Conservation (phyloP, 2,888 invertebrate genomes). For the Papilio elwesi region DNA sequence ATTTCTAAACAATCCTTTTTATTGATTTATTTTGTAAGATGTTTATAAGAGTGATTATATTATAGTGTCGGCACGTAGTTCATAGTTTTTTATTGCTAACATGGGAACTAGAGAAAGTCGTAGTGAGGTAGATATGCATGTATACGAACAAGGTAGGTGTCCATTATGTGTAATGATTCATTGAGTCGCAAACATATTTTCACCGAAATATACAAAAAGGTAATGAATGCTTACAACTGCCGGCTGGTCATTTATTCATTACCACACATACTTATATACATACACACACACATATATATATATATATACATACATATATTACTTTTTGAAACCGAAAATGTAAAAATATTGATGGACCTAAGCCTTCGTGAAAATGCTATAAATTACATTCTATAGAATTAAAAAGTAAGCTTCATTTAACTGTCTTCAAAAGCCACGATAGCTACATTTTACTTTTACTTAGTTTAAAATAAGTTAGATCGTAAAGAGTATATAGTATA, state of each 20-base stretch:
- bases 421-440: too few relatives aligned
- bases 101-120: conserved; percentile 13
- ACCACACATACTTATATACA: too few relatives aligned
- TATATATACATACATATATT: too few relatives aligned
- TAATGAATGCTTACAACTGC: conserved; percentile 10
- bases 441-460: not conserved
- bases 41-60: not conserved
- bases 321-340: not conserved
- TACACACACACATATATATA: too few relatives aligned
- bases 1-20: not conserved
- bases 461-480: not conserved
- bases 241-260: conserved; percentile 4
- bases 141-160: conserved; percentile 14
- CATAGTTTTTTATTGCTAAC: not conserved
- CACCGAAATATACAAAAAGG: conserved; percentile 12
- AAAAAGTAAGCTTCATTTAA: too few relatives aligned
- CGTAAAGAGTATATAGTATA: not conserved
- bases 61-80: not conserved
- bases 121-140: not conserved
- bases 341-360: not conserved
- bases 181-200: conserved; percentile 8
- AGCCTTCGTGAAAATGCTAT: too few relatives aligned
- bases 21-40: not conserved
- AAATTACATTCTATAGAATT: too few relatives aligned
- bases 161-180: conserved; percentile 21